Evolutionary conservation across 2,113 vertebrate genomes (phyloP).

Genomic region (Numenius arquata): DNA sequence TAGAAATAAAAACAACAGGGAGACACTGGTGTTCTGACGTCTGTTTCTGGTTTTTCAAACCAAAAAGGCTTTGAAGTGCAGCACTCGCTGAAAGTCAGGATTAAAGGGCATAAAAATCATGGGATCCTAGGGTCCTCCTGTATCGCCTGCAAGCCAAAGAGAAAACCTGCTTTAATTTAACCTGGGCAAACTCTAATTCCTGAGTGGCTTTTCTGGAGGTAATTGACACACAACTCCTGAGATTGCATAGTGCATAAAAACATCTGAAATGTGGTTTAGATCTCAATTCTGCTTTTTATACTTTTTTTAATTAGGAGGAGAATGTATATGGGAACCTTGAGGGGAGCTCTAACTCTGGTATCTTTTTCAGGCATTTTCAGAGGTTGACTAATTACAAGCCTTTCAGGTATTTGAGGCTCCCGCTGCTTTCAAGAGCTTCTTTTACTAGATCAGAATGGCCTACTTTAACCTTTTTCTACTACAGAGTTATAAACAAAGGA

Average conservation of each 20-base stretch:
- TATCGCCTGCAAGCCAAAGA: neutral
- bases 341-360: neutral
- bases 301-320: neutral
- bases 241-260: neutral
- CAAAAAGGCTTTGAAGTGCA: neutral
- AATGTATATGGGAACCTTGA: neutral
- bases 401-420: neutral
- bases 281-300: neutral
- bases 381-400: neutral
- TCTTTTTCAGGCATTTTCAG: neutral
- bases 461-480: neutral
- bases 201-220: neutral
- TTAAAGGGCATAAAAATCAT: neutral
- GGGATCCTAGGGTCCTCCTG: neutral
- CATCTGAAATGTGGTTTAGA: neutral
- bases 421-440: neutral
- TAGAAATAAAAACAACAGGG: neutral
- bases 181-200: neutral
- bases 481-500: neutral
- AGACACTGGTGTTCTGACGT: neutral
- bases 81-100: neutral
- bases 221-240: neutral
- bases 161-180: conserved; percentile 4
- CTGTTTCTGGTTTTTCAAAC: neutral
- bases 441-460: neutral